Evolutionary conservation across 2,113 vertebrate species (phyloP), one percentile per base, ranked within the genome.

Genomic region (Stercorarius parasiticus): DNA sequence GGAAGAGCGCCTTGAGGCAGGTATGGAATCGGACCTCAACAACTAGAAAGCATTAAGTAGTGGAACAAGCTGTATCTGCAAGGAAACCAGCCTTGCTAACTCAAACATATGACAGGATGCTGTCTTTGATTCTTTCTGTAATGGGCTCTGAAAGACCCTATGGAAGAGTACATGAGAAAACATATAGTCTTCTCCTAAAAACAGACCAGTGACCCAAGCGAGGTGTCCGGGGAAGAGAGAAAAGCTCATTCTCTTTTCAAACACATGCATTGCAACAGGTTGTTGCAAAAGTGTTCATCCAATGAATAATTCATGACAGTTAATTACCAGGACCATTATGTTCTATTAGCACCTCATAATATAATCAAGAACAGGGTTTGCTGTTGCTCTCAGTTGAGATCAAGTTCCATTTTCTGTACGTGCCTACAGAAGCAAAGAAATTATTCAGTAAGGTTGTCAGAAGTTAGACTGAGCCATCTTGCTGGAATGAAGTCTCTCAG

Each of bases 51-150:
- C 1, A 15, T 3, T 17, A 32, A 38, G 40, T 26, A 65, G 27
- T 4, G 4, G 26, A 85, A 50, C 34, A 74, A 67, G 18, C 16
- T 42, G 10, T 62, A 50, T 14, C 32, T 74, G 26, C 15, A 56
- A 61, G 56, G 23, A 67, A 55, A 52, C 32, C 13, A 42, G 45
- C 2, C 4, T 32, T 20, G 59, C 49, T 25, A 25, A n/a, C 32
- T 55, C 55, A 62, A 29, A 64, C 14, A 6, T 6, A 23, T 0
- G 21, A 30, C 0, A 17, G 11, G 13, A 79, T 22, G 15, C 13
- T 71, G 42, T 30, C 38, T 71, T 88, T 45, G 15, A 58, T 34
- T 3, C 59, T 62, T 65, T 38, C 42, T 23, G 15, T 6, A 64
- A 55, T 0, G 2, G 6, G 38, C 21, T 79, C 67, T 52, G 19